Percentiles rank a stretch among this genome's conserved stretches.
These are phyloP conservation scores for Xestia sexstrigata DNA, from an alignment of 2,888 invertebrate genomes.

Conservation along the genomic window DNA sequence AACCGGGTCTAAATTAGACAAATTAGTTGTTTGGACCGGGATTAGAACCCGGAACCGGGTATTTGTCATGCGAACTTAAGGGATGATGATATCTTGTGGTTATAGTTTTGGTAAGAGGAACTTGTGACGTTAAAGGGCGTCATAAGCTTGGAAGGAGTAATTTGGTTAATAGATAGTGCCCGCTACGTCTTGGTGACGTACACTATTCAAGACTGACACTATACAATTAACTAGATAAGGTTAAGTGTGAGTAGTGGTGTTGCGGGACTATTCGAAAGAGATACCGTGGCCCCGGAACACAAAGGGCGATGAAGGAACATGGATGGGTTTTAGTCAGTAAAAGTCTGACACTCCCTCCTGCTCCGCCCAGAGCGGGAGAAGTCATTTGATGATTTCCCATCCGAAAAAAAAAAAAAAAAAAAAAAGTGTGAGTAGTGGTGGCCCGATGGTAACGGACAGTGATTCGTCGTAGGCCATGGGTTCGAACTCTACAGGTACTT, in stretches of 20 bases:
- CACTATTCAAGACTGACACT: not conserved
- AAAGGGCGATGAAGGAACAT: too few species aligned
- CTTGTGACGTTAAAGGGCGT: constrained; percentile 3
- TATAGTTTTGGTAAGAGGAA: constrained; percentile 35
- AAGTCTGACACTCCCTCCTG: too few species aligned
- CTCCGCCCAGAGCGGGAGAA: too few species aligned
- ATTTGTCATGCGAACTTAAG: constrained; percentile 58
- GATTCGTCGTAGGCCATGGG: not conserved
- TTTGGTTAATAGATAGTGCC: not conserved
- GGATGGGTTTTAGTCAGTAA: too few species aligned
- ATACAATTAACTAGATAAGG: not conserved
- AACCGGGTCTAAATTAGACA: constrained; percentile 75
- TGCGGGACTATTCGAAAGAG: too few species aligned
- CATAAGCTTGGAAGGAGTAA: not conserved
- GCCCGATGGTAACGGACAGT: not conserved
- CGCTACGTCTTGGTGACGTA: not conserved
- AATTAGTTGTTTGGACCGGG: constrained; percentile 71
- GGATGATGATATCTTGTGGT: constrained; percentile 19
- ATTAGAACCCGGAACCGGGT: constrained; percentile 54
- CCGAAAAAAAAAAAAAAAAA: too few species aligned
- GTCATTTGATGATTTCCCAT: too few species aligned
- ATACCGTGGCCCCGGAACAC: too few species aligned
- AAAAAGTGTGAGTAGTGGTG: not conserved
- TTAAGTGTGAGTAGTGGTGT: not conserved
- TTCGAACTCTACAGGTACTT: not conserved